Conservation (phyloP, 2,888 invertebrate genomes). For the Caenorhabditis uteleia region DNA sequence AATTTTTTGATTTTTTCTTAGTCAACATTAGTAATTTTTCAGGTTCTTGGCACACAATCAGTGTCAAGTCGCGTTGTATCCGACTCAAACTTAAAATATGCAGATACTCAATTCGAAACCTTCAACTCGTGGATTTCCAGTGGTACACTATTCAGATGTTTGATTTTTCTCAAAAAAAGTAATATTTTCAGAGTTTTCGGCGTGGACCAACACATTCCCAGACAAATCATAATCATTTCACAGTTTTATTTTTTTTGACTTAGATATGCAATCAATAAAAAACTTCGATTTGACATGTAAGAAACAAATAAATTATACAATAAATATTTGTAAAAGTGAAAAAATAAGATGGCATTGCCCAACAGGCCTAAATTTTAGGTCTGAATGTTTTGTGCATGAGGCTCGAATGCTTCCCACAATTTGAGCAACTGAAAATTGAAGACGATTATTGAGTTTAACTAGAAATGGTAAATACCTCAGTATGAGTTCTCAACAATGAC, state of each 20-base stretch:
- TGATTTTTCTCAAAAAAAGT: not conserved
- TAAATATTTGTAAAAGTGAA: no score
- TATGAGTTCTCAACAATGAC: constrained; percentile 90
- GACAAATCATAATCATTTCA: constrained; percentile 3
- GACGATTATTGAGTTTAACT: no score
- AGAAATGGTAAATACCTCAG: constrained; percentile 78
- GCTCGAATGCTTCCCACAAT: constrained; percentile 94
- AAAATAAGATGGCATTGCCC: no score
- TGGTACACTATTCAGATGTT: constrained; percentile 6
- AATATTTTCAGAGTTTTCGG: constrained; percentile 21
- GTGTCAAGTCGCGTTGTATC: constrained; percentile 10
- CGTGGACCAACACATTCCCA: constrained; percentile 19
- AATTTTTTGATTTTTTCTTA: not conserved
- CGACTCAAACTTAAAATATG: constrained; percentile 8
- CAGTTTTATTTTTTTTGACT: no score
- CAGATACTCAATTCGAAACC: not conserved
- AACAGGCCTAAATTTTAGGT: constrained; percentile 35
- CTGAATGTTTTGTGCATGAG: constrained; percentile 86
- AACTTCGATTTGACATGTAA: not conserved
- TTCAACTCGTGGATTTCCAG: constrained; percentile 24
- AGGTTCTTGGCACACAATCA: constrained; percentile 26
- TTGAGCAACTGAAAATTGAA: constrained; percentile 85
- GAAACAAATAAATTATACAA: no score
- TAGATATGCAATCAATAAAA: not conserved
- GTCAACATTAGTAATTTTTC: not conserved